Evolutionary conservation across 2,113 vertebrate genomes (phyloP).

Genomic region (Takifugu flavidus): DNA sequence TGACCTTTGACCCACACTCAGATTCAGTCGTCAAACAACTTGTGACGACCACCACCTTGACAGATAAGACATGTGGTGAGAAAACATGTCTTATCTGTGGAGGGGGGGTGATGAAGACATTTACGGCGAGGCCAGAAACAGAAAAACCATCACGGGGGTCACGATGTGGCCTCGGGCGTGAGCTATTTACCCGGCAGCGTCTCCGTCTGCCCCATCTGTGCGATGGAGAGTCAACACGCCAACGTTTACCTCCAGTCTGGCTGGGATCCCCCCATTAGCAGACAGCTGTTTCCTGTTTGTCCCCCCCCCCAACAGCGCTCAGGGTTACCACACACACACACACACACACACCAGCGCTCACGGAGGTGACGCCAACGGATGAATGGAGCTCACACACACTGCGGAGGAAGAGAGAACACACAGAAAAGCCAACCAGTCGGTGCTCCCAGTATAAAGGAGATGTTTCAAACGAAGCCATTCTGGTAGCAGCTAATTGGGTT

Average conservation of each 20-base stretch:
- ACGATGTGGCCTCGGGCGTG: constrained; percentile 24
- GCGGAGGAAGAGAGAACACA: not conserved
- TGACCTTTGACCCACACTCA: no score
- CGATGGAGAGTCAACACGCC: constrained; percentile 51
- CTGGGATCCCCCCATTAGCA: constrained; percentile 34
- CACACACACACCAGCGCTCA: not conserved
- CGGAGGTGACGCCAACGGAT: not conserved
- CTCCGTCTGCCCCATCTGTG: constrained; percentile 49
- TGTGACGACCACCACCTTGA: no score
- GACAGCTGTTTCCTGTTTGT: constrained; percentile 62
- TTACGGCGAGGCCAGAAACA: constrained; percentile 2
- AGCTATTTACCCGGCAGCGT: constrained; percentile 26
- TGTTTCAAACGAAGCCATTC: no score
- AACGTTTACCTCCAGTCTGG: constrained; percentile 61
- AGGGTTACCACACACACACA: constrained; percentile 42
- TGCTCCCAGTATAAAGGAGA: no score
- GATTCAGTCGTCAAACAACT: no score
- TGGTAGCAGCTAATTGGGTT: no score
- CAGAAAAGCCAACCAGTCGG: no score
- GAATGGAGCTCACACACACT: not conserved
- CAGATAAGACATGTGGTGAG: not conserved
- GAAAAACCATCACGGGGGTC: constrained; percentile 24
- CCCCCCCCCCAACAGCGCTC: constrained; percentile 49
- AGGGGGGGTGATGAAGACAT: not conserved
- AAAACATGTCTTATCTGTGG: no score